Evolutionary conservation across 2,888 invertebrate species (phyloP).

Genomic region (Platerodrilus igneus): DNA sequence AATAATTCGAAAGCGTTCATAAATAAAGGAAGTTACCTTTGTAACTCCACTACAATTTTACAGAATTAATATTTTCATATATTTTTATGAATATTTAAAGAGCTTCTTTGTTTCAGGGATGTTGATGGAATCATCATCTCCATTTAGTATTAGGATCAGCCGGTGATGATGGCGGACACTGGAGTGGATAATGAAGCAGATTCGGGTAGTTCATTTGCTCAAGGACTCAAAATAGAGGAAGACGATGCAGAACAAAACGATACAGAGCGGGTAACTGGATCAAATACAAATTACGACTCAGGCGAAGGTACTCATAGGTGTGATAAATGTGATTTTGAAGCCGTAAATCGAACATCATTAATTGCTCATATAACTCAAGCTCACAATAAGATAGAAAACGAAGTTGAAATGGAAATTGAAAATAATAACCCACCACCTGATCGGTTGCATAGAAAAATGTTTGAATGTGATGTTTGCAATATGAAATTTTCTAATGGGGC

Average conservation of each 20-base stretch:
- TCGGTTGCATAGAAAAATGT: constrained; percentile 74
- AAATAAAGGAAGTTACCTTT: too few relatives aligned
- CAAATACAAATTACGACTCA: constrained; percentile 56
- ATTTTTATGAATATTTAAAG: too few relatives aligned
- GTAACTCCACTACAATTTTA: too few relatives aligned
- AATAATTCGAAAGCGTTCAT: too few relatives aligned
- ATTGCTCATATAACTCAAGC: constrained; percentile 71
- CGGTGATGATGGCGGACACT: constrained; percentile 48
- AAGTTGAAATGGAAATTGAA: constrained; percentile 47
- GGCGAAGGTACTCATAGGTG: constrained; percentile 60
- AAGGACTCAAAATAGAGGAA: constrained; percentile 37
- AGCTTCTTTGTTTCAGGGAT: too few relatives aligned
- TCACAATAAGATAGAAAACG: constrained; percentile 47
- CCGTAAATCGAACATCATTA: constrained; percentile 67
- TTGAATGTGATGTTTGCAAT: constrained; percentile 92
- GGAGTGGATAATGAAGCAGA: constrained; percentile 47
- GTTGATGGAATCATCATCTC: constrained; percentile 39
- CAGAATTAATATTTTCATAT: too few relatives aligned
- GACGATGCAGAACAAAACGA: constrained; percentile 51
- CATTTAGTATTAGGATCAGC: constrained; percentile 24
- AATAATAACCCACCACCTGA: constrained; percentile 48
- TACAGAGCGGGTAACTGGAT: constrained; percentile 45
- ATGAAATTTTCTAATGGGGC: constrained; percentile 96
- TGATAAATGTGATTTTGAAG: constrained; percentile 82
- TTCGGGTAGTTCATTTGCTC: constrained; percentile 42